Percentiles rank a stretch among this genome's conserved stretches.
phyloP scores from a whole-genome alignment of 2,797 vertebrate genomes.

The Tragopan temminckii region DNA sequence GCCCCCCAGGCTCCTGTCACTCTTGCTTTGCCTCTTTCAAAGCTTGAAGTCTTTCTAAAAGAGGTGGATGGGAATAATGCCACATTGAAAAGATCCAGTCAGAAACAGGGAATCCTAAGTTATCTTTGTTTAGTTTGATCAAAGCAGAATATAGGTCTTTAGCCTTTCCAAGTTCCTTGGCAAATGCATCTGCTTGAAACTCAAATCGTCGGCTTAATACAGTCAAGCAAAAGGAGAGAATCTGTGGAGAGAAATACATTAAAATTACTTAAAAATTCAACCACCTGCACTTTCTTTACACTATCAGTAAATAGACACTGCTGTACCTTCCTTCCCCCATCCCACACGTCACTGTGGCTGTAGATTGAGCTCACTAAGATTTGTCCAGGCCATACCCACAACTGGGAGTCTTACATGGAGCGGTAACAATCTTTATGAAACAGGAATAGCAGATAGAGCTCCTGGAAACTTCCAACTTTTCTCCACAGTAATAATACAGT shows the following conservation, averaged over 20 bases:
- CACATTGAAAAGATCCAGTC: constrained; percentile 99
- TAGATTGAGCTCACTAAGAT: background rate
- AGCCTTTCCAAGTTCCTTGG: constrained; percentile 92
- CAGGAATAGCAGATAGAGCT: background rate
- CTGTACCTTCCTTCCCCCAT: background rate
- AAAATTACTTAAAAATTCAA: background rate
- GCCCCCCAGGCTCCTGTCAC: constrained; percentile 80
- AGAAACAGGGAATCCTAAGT: constrained; percentile 97
- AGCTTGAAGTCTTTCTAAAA: constrained; percentile 96
- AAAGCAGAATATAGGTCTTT: constrained; percentile 95
- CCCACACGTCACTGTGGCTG: background rate
- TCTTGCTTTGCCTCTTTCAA: constrained; percentile 91
- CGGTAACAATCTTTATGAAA: background rate
- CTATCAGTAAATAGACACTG: background rate
- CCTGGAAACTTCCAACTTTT: background rate
- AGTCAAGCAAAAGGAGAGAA: constrained; percentile 96
- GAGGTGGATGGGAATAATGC: constrained; percentile 98
- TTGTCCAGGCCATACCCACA: background rate
- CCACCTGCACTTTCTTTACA: background rate
- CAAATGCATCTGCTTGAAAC: constrained; percentile 98
- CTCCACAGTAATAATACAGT: background rate
- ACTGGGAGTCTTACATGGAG: background rate
- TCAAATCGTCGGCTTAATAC: constrained; percentile 98
- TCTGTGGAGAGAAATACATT: constrained; percentile 79
- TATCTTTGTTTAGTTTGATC: constrained; percentile 99